Percentiles rank a stretch among this genome's conserved stretches.
These are phyloP conservation scores for Vultur gryphus DNA, from an alignment of 2,797 vertebrate species.

Conservation along the genomic window DNA sequence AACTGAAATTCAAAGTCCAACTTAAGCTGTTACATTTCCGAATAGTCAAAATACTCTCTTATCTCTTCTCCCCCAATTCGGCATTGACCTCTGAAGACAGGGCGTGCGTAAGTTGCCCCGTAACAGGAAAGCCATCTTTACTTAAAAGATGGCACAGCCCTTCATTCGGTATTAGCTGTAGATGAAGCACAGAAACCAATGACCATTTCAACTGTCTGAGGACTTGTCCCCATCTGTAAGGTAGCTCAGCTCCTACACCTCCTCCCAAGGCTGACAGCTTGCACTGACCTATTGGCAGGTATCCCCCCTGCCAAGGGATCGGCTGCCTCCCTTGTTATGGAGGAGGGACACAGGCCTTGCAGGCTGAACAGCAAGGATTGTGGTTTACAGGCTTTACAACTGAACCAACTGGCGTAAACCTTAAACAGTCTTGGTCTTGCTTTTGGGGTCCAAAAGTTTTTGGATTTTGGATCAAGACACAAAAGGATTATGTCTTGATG, in stretches of 20 bases:
- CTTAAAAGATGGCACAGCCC: neutral
- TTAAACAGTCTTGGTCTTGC: neutral
- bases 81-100: neutral
- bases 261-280: neutral
- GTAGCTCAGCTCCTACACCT: neutral
- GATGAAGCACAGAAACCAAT: neutral
- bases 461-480: neutral
- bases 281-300: neutral
- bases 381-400: neutral
- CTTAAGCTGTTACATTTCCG: neutral
- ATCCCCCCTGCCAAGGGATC: neutral
- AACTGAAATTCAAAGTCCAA: neutral
- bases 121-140: neutral
- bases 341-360: no score
- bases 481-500: neutral
- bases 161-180: neutral
- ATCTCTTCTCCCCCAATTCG: neutral
- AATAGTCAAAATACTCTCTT: neutral
- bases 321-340: neutral
- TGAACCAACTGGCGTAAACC: neutral
- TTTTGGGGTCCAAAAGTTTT: neutral
- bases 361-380: neutral
- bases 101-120: rapidly evolving
- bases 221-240: neutral
- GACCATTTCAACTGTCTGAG: neutral